Base-by-base conservation (phyloP, 2,113 vertebrate genomes). In the Hippoglossus stenolepis region DNA sequence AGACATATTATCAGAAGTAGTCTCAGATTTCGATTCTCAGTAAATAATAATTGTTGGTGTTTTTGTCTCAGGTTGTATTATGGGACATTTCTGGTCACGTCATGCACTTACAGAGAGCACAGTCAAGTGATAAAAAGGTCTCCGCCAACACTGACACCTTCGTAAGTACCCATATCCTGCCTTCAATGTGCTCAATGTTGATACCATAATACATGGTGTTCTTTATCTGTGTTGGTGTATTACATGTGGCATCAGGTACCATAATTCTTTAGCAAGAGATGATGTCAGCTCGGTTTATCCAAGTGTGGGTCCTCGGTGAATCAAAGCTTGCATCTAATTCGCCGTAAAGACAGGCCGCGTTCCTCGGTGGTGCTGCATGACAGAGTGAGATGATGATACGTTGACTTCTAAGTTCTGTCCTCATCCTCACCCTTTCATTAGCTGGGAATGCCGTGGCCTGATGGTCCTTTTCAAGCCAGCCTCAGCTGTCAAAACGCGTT, bases 21-120 rank as follows among this genome's bases (percentile, higher is more conserved):
- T 12, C 61, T 63, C 23, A 58, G 26, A 47, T 76, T 15, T 68
- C 62, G 13, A 0, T 60, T 20, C 62, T 4, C 18, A 35, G 10
- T 84, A 8, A 65, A 56, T 68, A 10, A 65, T 40, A 38, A 38
- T 38, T 10, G 6, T 64, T 61, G 75, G n/a, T 71, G 56, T 72
- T 78, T 21, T 77, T 66, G 26, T 77, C 57, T 78, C 75, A 99
- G 97, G 68, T 99, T 24, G 93, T 95, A 67, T 68, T 99, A 28
- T 99, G 97, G 98, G 95, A 99, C 82, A 95, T 99, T 80, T 96
- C 96, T 1, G 77, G 92, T 26, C 83, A 97, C 0, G 81, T 92
- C 49, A 82, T 92, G 0, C 90, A 82, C 53, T 89, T 99, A 65
- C 89, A 93, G 78, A 94, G 77, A 40, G 62, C 86, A 11, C 93